These are phyloP conservation scores for Chydorus sphaericus DNA, from an alignment of 2,888 invertebrate species.

Conservation along the genomic window DNA sequence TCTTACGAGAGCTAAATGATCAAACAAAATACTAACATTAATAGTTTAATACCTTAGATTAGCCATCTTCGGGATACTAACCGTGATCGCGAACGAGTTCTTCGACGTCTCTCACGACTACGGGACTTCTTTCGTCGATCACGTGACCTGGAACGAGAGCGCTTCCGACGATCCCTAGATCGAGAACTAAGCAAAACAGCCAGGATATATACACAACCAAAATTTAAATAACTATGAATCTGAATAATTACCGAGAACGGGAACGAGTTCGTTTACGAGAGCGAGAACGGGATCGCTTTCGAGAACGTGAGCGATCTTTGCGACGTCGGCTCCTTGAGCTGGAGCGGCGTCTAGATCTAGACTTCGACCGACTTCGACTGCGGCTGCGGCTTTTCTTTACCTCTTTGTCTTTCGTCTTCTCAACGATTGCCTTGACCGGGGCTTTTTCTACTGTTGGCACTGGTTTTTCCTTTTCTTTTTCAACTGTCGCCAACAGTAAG, in stretches of 20 bases:
- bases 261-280: slow-evolving; percentile 16
- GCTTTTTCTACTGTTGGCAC: too few relatives aligned
- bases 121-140: slow-evolving; percentile 30
- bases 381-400: slow-evolving; percentile 45
- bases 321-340: slow-evolving; percentile 47
- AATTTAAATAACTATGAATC: background rate
- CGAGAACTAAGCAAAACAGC: too few relatives aligned
- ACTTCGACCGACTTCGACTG: slow-evolving; percentile 21
- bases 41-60: background rate
- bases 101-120: slow-evolving; percentile 27
- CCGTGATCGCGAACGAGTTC: slow-evolving; percentile 11
- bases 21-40: background rate
- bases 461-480: slow-evolving; percentile 55
- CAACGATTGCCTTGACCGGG: too few relatives aligned
- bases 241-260: slow-evolving; percentile 25
- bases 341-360: slow-evolving; percentile 28
- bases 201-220: too few relatives aligned
- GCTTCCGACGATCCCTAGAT: slow-evolving; percentile 19
- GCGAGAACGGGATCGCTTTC: slow-evolving; percentile 23
- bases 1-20: background rate
- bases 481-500: slow-evolving; percentile 7
- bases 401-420: slow-evolving; percentile 64
- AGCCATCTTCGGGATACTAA: background rate
- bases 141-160: slow-evolving; percentile 26
- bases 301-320: slow-evolving; percentile 27